A percentile compares a stretch with the other conserved stretches of the same genome.
Conservation (phyloP, 2,888 invertebrate species). For the Synanthedon tipuliformis region DNA sequence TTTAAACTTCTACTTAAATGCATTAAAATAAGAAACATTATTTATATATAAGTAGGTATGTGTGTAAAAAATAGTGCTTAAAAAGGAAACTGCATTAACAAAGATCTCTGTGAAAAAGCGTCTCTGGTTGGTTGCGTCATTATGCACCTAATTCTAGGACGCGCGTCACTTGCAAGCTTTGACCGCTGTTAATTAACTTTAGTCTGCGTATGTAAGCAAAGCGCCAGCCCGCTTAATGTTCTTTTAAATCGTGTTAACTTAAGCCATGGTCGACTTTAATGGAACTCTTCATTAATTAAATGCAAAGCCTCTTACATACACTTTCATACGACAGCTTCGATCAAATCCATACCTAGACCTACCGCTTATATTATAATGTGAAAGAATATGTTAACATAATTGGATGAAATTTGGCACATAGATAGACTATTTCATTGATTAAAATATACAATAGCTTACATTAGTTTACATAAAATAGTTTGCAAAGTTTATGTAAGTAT, state of each 20-base stretch:
- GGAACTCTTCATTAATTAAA: constrained; percentile 27
- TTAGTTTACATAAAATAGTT: too few relatives aligned
- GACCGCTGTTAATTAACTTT: constrained; percentile 28
- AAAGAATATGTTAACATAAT: too few relatives aligned
- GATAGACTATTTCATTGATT: too few relatives aligned
- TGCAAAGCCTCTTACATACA: constrained; percentile 3
- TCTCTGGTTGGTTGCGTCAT: not conserved
- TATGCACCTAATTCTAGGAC: not conserved
- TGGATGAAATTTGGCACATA: too few relatives aligned
- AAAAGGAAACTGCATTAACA: not conserved
- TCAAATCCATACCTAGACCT: too few relatives aligned
- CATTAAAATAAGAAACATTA: too few relatives aligned
- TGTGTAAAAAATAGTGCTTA: not conserved
- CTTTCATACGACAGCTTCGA: too few relatives aligned
- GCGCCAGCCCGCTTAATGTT: constrained; percentile 17
- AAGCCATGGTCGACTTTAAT: constrained; percentile 17
- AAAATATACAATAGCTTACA: too few relatives aligned
- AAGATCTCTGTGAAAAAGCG: not conserved
- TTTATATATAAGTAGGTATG: too few relatives aligned
- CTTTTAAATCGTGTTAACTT: constrained; percentile 31
- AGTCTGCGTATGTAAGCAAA: constrained; percentile 21
- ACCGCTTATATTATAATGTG: too few relatives aligned
- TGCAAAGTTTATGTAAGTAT: too few relatives aligned
- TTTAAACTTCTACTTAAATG: too few relatives aligned
- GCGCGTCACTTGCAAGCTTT: not conserved